Evolutionary conservation across 2,113 vertebrate species (phyloP).

Genomic region (Atherinomorus stipes): DNA sequence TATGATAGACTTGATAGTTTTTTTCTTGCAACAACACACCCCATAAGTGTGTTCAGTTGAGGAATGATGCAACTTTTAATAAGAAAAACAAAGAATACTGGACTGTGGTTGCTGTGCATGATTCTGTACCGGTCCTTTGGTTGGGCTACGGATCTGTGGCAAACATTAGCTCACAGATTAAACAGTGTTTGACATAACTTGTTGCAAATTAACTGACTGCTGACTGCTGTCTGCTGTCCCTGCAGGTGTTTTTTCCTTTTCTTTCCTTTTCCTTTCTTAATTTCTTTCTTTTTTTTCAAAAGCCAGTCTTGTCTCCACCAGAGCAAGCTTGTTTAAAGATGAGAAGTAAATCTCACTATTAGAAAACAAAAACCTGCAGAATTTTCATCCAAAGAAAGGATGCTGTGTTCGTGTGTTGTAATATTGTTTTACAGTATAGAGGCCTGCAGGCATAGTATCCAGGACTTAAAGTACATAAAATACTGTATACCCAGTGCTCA

Average conservation of each 20-base stretch:
- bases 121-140: constrained; percentile 26
- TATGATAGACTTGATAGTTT: not conserved
- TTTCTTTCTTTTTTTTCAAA: constrained; percentile 5
- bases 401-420: constrained; percentile 8
- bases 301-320: constrained; percentile 13
- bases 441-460: constrained; percentile 20
- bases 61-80: constrained; percentile 15
- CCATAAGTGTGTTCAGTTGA: not conserved
- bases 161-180: constrained; percentile 29
- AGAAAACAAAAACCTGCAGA: constrained; percentile 6
- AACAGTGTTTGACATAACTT: constrained; percentile 24
- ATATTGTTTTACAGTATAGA: constrained; percentile 20
- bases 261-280: not conserved
- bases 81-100: not conserved
- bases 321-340: constrained; percentile 8
- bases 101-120: not conserved
- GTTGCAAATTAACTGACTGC: constrained; percentile 55
- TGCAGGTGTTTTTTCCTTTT: not conserved
- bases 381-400: not conserved
- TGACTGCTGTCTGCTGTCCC: not conserved
- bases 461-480: constrained; percentile 27
- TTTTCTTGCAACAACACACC: not conserved
- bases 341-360: constrained; percentile 9
- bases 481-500: constrained; percentile 8
- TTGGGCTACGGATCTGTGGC: constrained; percentile 1